Evolutionary conservation across 2,888 invertebrate species (phyloP), one percentile per base, ranked within the genome.

Genomic region (Netelia melanura): DNA sequence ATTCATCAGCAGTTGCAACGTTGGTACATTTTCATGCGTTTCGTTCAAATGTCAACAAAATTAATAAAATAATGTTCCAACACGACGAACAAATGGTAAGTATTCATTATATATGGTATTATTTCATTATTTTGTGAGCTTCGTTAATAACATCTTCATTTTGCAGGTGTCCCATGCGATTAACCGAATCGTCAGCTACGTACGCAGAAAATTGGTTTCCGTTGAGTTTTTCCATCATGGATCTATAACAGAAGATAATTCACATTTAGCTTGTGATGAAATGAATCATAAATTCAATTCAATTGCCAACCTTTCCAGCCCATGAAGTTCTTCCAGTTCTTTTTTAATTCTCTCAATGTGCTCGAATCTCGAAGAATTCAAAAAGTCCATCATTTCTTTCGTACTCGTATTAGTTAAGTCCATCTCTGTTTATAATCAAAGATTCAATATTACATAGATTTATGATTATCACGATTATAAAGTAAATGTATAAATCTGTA

Each of bases 191-290:
- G 52, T 84, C 81, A 8, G 83, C 83, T 10, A 86, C 65, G n/a
- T 81, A 85, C 0, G 84, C 81, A 30, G 75, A 70, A 65, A 88
- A 88, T 58, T 65, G 75, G 58, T 70, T 61, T 25, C 43, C 80
- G 44, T 83, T 71, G n/a, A 88, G 44, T 25, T 86, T 79, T 71
- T 85, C 81, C 88, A 88, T 85, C 88, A 88, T 85, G n/a, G 88
- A 86, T 76, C 88, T 88, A 76, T 8, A 0, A 17, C n/a, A 30
- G 5, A 64, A 38, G 70, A 10, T 14, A 38, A 48, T 14, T 2
- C 14, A 21, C 0, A 58, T 30, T 3, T 43, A 3, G 38, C 38
- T 38, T 6, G 6, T 8, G 5, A 25, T 10, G 8, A 64, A 71
- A 48, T 14, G 30, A 65, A 5, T 21, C 14, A 72, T 44, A 44